Base-by-base conservation (phyloP, 2,888 invertebrate species). In the Noctua comes region DNA sequence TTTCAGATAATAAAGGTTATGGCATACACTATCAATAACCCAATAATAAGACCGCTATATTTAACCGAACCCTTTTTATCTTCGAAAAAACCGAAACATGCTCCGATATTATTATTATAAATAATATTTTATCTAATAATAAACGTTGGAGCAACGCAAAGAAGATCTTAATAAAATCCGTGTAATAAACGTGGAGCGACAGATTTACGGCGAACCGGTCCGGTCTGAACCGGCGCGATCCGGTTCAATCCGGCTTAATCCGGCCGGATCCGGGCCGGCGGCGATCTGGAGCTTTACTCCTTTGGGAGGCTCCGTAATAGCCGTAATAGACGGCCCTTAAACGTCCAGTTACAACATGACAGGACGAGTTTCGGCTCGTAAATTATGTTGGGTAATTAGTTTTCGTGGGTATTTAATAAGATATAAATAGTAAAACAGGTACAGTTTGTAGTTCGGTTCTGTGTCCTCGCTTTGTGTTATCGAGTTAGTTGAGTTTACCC, bases 191-290 rank as follows among this genome's bases (percentile, higher is more conserved):
- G 91, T 88, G 85, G 88, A 82, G 80, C 80, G 82, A 89, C 90
- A 92, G 93, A 93, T 94, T 94, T 92, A 93, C 92, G 92, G 90
- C 89, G 79, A 82, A 76, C 86, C 86, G 90, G 90, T 80, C 84
- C 85, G 87, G 86, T 73, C 84, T 86, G 90, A 86, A 88, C 90
- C 92, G 90, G 91, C 86, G 87, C 88, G 88, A 90, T 89, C 85
- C 88, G 90, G 90, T 81, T 82, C 86, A 88, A 87, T 85, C 89
- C 89, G 91, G 89, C 87, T 88, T 89, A 86, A 90, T 89, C 90
- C 89, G 86, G 86, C 86, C 88, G 88, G 82, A 90, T 90, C 86
- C 90, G 88, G 77, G 57, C 91, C 90, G 83, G 82, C 68, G 83
- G 81, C 90, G 90, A 88, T 79, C 87, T 87, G 80, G 79, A 89